phyloP scores from a whole-genome alignment of 2,113 vertebrate genomes.

The Peromyscus maniculatus region DNA sequence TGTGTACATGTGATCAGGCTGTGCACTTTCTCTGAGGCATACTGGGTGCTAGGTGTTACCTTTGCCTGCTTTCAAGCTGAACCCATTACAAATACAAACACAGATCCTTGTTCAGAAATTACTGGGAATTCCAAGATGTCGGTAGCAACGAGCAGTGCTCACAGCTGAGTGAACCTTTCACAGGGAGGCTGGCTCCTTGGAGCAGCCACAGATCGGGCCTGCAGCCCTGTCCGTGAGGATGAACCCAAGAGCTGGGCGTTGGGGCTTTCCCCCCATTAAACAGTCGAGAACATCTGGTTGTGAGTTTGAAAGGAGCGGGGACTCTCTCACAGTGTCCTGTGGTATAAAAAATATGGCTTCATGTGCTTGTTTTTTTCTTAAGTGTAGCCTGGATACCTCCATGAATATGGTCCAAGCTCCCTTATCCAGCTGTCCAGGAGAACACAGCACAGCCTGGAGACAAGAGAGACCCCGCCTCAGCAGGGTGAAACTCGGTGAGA shows the following conservation, averaged over 20 bases:
- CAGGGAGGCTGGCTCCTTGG: accelerated
- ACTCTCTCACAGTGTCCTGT: constrained; percentile 58
- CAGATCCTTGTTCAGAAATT: neutral
- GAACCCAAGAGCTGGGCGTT: accelerated
- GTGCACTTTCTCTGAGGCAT: constrained; percentile 62
- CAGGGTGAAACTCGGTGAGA: too few species aligned
- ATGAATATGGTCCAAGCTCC: constrained; percentile 62
- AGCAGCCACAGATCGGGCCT: accelerated
- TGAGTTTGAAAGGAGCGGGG: constrained; percentile 63
- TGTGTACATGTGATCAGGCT: accelerated
- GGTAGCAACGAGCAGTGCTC: neutral
- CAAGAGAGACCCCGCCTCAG: too few species aligned
- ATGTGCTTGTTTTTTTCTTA: constrained; percentile 76
- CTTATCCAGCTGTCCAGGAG: too few species aligned
- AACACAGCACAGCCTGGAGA: too few species aligned
- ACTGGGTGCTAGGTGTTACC: neutral
- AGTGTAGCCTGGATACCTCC: constrained; percentile 47
- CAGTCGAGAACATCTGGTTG: constrained; percentile 48
- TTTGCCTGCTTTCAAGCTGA: constrained; percentile 24
- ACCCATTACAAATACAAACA: neutral
- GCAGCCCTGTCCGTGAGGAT: accelerated
- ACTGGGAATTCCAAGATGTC: neutral
- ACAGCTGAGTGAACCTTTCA: accelerated
- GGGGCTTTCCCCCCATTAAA: neutral
- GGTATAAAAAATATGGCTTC: constrained; percentile 72